Evolutionary conservation across 2,888 invertebrate genomes (phyloP), one percentile per base, ranked within the genome.

Genomic region (Drosophila greeni): DNA sequence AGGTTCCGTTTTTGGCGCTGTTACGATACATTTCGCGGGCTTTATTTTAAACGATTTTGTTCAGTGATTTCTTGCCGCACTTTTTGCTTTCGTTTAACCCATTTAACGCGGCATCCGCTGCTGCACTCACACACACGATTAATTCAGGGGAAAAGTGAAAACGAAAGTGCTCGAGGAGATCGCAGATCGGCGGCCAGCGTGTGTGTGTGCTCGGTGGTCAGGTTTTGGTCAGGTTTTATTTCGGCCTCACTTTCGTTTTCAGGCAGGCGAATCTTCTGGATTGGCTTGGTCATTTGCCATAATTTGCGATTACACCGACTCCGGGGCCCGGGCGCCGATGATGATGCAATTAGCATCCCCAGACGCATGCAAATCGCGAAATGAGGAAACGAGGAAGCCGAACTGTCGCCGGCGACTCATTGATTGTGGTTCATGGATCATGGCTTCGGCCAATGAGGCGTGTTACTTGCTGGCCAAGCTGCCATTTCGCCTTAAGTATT

Each of bases 121-220:
- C 57, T 58, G 33, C 39, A 26, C 51, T 39, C 54, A 16, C 29
- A 31, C 45, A 20, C 12, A 68, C 75, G 70, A 81, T 79, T 82
- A 84, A 85, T 85, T 73, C 85, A 76, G 61, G 83, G 82, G 70
- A 84, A 84, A 84, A 85, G 84, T 84, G 84, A 84, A 84, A 84
- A 85, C 80, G 84, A 84, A 84, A 84, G 84, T 84, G 85, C 73
- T 73, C 66, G 66, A 48, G 47, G 24, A 42, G 60, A 34, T 52
- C 52, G 52, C 51, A 64, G 68, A 75, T 71, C 76, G 75, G 69
- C 34, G 55, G 23, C 42, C 39, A 39, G 7, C 16, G 6, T 20
- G 12, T 39, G 20, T 39, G 23, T 42, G 9, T 14, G 40, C 40
- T 40, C 62, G 54, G 47, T 56, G 58, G 60, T 59, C 60, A 60